Percentiles rank a stretch among this genome's conserved stretches.
Evolutionary conservation across 2,888 invertebrate genomes (phyloP).

Genomic region (Standfussiana lucernea): DNA sequence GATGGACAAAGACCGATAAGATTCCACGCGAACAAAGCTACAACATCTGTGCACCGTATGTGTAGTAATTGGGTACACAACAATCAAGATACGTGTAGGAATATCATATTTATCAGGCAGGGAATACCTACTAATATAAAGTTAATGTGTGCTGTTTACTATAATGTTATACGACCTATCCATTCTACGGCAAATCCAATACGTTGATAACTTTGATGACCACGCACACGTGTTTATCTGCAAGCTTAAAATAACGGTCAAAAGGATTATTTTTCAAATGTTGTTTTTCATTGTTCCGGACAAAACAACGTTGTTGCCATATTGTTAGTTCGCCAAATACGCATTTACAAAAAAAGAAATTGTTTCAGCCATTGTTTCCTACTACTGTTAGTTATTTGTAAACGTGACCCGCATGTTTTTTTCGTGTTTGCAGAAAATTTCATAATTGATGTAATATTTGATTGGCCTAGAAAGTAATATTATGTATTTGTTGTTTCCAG

Average conservation of each 20-base stretch:
- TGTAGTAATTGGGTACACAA: slow-evolving; percentile 55
- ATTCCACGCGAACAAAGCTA: slow-evolving; percentile 83
- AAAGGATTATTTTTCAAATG: slow-evolving; percentile 55
- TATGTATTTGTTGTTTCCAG: slow-evolving; percentile 80
- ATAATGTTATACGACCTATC: not conserved
- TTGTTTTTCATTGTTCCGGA: slow-evolving; percentile 68
- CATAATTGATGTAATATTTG: slow-evolving; percentile 74
- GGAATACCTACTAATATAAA: slow-evolving; percentile 4
- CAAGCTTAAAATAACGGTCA: slow-evolving; percentile 49
- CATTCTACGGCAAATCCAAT: not conserved
- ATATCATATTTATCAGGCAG: slow-evolving; percentile 12
- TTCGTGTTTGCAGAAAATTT: slow-evolving; percentile 74
- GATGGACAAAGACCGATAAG: slow-evolving; percentile 83
- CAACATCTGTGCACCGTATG: slow-evolving; percentile 74
- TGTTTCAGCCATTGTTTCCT: slow-evolving; percentile 75
- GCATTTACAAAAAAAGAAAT: slow-evolving; percentile 73
- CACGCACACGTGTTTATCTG: slow-evolving; percentile 41
- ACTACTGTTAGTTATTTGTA: slow-evolving; percentile 77
- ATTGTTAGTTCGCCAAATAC: slow-evolving; percentile 72
- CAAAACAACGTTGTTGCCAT: slow-evolving; percentile 71
- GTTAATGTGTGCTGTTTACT: not conserved
- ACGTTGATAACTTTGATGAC: not conserved
- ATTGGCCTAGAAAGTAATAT: slow-evolving; percentile 55
- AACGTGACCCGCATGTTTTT: slow-evolving; percentile 70
- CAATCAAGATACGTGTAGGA: slow-evolving; percentile 35